Base-by-base conservation (phyloP, 1,140 invertebrate species). In the Drosophila nannoptera region DNA sequence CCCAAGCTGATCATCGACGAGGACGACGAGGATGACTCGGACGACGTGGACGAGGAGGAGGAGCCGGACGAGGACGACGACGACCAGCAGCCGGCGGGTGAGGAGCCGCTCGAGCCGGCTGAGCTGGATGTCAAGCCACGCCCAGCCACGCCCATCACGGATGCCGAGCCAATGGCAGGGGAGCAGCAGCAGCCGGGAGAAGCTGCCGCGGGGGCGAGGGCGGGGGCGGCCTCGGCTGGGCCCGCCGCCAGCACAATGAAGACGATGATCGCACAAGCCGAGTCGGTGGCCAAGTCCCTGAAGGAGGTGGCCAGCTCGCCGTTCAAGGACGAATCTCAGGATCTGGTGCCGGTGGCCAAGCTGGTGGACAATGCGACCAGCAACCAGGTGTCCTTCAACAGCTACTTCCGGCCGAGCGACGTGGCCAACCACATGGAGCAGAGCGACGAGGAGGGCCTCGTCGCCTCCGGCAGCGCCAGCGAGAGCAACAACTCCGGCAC, bases 401-500 rank as follows among this genome's bases (percentile, higher is more conserved):
- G 86, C 90, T 93, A 87, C 92, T 95, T 91, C 84, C 72, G 86
- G 76, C 68, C 90, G 88, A 68, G 89, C 89, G 67, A 90, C 80
- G 56, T 87, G 61, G 80, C 78, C 89, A 90, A 88, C 38, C 88
- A 89, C 54, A 89, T 89, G 88, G 91, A 92, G 53, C 89, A 92
- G 69, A 91, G 92, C 87, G 94, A 96, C 71, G 94, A 94, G 78
- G 95, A 96, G 86, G 91, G 95, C 0, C 91, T 95, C 0, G 93
- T 93, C 0, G 92, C 93, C 31, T 93, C 92, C 40, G 91, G 92
- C 8, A 94, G 93, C 31, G 93, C 93, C 5, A 95, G 94, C 69
- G 94, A 95, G 87, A 94, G 93, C 62, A 95, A 95, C 77, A 93
- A 94, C 72, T 95, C 94, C n/a, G 94, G 94, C 49, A 95, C 94